These are phyloP conservation scores for Frankliniella fusca DNA, from an alignment of 2,888 invertebrate genomes.

Conservation along the genomic window DNA sequence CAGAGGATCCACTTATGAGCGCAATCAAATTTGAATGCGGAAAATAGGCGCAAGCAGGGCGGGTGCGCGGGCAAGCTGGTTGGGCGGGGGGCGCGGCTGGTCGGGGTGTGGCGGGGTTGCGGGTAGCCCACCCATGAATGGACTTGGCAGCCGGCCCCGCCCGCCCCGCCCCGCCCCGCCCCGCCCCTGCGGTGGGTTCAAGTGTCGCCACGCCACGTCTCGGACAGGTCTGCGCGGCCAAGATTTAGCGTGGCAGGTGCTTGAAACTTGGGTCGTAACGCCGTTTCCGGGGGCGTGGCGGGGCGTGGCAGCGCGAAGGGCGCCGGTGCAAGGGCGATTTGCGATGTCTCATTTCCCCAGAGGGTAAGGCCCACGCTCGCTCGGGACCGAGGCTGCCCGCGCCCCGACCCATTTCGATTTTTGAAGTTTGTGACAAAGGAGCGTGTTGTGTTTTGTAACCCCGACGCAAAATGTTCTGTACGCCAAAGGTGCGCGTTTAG, in stretches of 20 bases:
- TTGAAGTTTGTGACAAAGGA: too few relatives aligned
- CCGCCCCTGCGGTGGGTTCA: not conserved
- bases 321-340: not conserved
- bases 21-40: slow-evolving; percentile 21
- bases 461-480: too few relatives aligned
- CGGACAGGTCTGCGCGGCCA: not conserved
- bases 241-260: slow-evolving; percentile 11
- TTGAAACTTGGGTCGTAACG: slow-evolving; percentile 18
- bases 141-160: too few relatives aligned
- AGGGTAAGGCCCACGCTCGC: not conserved
- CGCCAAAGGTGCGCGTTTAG: too few relatives aligned
- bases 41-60: not conserved
- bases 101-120: too few relatives aligned
- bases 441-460: too few relatives aligned
- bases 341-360: slow-evolving; percentile 1
- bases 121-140: too few relatives aligned
- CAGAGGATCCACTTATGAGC: slow-evolving; percentile 9
- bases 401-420: too few relatives aligned
- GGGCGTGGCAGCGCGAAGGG: not conserved
- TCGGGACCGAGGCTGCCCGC: not conserved
- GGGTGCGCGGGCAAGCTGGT: not conserved
- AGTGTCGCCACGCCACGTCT: not conserved
- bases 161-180: not conserved
- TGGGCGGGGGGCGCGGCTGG: not conserved
- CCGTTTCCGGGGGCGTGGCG: not conserved